Evolutionary conservation across 2,888 invertebrate species (phyloP), one percentile per base, ranked within the genome.

Genomic region (Malthinus flaveolus): DNA sequence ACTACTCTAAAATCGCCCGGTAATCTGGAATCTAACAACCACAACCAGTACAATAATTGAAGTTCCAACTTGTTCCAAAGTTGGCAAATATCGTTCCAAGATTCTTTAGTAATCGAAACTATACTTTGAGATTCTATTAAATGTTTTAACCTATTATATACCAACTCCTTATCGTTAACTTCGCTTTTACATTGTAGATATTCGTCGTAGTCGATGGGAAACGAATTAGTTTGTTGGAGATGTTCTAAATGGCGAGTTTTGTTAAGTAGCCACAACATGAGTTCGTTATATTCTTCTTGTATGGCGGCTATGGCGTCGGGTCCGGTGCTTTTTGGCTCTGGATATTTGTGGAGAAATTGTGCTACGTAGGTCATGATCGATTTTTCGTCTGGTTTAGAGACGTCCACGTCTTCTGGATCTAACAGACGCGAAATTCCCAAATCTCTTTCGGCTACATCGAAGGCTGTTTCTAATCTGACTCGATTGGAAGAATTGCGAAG

Each of bases 291-390:
- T 78, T 93, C 90, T 71, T 87, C 86, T 76, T 94, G 92, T 58
- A 91, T 84, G 66, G 89, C 87, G 66, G 89, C 87, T 67, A 90
- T 87, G 57, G 89, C 87, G 73, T 88, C 88, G 12, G 85, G 84
- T 63, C 86, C 87, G 60, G 87, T 86, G 66, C 87, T 87, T 80
- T 88, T 90, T 49, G 93, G 91, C 82, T 93, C 93, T 45, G 93
- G 93, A 80, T 93, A 93, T 81, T 95, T 95, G 78, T 97, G 95
- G 74, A 97, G 83, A 81, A 97, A 97, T 82, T 97, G 97, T 36
- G 97, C 96, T 62, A 97, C 96, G 78, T 97, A 97, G 32, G 97
- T 97, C 97, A 97, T 97, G 71, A 97, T 94, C 62, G 95, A 96
- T 80, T 94, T 91, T 78, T 97, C 97, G 78, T 97, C 97, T 3